phyloP scores from a whole-genome alignment of 2,888 invertebrate genomes.

The Stenolophus ochropezus region DNA sequence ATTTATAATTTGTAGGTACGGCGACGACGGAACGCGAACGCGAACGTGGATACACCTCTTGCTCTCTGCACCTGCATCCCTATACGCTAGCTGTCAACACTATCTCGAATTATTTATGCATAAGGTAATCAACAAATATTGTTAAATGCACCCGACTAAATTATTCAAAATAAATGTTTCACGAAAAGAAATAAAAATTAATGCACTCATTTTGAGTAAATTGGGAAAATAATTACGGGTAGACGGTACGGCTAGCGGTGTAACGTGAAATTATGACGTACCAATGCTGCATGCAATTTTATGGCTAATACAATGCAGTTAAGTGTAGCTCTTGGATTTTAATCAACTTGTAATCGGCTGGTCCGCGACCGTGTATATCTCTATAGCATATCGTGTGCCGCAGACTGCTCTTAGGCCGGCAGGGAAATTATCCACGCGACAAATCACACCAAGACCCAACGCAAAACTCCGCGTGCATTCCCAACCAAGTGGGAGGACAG shows the following conservation, averaged over 20 bases:
- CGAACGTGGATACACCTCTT: slow-evolving; percentile 43
- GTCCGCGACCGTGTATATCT: not conserved
- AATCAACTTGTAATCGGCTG: slow-evolving; percentile 50
- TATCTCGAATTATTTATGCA: slow-evolving; percentile 51
- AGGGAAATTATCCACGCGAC: slow-evolving; percentile 30
- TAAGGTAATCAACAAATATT: slow-evolving; percentile 51
- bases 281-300: slow-evolving; percentile 52
- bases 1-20: slow-evolving; percentile 57
- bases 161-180: slow-evolving; percentile 54
- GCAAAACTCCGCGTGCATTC: not conserved
- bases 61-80: slow-evolving; percentile 22
- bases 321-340: slow-evolving; percentile 57
- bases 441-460: slow-evolving; percentile 16
- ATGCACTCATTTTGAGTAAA: slow-evolving; percentile 54
- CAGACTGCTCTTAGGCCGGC: not conserved
- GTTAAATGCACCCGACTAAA: slow-evolving; percentile 39
- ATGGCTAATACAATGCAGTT: slow-evolving; percentile 53
- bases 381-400: not conserved
- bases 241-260: slow-evolving; percentile 26
- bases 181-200: slow-evolving; percentile 50
- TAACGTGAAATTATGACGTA: slow-evolving; percentile 50
- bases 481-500: slow-evolving; percentile 41
- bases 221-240: slow-evolving; percentile 55
- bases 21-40: no score
- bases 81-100: slow-evolving; percentile 50